Evolutionary conservation across 2,888 invertebrate genomes (phyloP).

Genomic region (Disparrhopalites patrizii): DNA sequence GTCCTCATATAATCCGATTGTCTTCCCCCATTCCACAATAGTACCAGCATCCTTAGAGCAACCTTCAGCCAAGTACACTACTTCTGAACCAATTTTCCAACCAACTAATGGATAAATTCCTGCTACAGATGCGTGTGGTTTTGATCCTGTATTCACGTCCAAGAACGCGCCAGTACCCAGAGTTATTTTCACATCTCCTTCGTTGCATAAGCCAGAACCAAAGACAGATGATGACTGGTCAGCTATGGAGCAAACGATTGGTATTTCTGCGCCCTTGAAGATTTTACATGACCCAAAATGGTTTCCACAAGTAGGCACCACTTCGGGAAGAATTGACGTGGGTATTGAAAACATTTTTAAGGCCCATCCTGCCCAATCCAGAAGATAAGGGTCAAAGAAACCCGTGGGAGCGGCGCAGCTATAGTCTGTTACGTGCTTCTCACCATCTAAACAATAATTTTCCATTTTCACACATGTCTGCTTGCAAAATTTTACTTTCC

Average conservation of each 20-base stretch:
- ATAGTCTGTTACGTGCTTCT: conserved; percentile 75
- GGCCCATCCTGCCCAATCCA: conserved; percentile 76
- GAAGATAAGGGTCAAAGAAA: conserved; percentile 85
- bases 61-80: conserved; percentile 78
- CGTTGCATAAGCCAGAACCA: conserved; percentile 75
- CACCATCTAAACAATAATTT: too few species aligned
- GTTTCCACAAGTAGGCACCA: conserved; percentile 71
- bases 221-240: conserved; percentile 87
- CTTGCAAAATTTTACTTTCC: background rate
- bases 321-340: conserved; percentile 67
- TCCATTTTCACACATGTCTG: too few species aligned
- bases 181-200: conserved; percentile 78
- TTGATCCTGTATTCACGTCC: conserved; percentile 71
- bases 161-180: conserved; percentile 90
- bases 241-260: conserved; percentile 53
- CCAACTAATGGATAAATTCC: conserved; percentile 87
- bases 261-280: conserved; percentile 43
- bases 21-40: conserved; percentile 77
- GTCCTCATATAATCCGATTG: conserved; percentile 56
- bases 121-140: conserved; percentile 68
- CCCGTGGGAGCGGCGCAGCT: conserved; percentile 89
- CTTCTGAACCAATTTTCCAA: conserved; percentile 65
- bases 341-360: conserved; percentile 70
- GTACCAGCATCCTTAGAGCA: conserved; percentile 83
- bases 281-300: conserved; percentile 62